Evolutionary conservation across 2,113 vertebrate genomes (phyloP), one percentile per base, ranked within the genome.

Genomic region (Turnix velox): DNA sequence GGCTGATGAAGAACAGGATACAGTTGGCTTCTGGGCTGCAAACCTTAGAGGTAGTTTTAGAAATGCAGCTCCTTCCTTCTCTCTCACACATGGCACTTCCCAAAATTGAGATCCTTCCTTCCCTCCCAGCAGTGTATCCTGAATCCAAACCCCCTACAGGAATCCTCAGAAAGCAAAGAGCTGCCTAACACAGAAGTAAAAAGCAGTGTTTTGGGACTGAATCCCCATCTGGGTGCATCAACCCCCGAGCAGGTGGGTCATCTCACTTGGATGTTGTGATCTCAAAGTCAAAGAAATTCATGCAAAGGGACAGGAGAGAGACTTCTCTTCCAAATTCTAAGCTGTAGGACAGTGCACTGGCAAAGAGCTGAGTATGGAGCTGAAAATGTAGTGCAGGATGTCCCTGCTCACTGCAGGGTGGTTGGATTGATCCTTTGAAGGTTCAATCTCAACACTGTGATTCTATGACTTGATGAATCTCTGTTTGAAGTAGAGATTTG

Each of bases 101-200:
- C 0, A 0, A n/a, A n/a, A 82, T 4, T 1, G 4, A 45, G 22
- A 40, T 11, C 18, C 27, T 42, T 37, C 18, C 27, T 7, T 13
- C 22, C 12, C 8, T 3, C 14, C 6, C 3, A 1, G 6, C 23
- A n/a, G 28, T 5, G 11, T 11, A n/a, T 52, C 31, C 55, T 52
- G 59, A 59, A 86, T 68, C 39, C 2, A 49, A 68, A 23, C 37
- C n/a, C 54, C 6, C 7, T 46, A 20, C 2, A 57, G 49, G 9
- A 39, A 69, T 77, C 40, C 49, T 66, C 45, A 77, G 24, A 61
- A 77, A 74, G 28, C 40, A 65, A 69, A 76, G 33, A 55, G 30
- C 45, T 61, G 15, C 17, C 27, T 77, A 51, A 67, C 8, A 8
- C 4, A 51, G 42, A 57, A 90, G 9, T 37, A 48, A 62, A 87